phyloP scores from a whole-genome alignment of 2,113 vertebrate genomes.

The Cromileptes altivelis region DNA sequence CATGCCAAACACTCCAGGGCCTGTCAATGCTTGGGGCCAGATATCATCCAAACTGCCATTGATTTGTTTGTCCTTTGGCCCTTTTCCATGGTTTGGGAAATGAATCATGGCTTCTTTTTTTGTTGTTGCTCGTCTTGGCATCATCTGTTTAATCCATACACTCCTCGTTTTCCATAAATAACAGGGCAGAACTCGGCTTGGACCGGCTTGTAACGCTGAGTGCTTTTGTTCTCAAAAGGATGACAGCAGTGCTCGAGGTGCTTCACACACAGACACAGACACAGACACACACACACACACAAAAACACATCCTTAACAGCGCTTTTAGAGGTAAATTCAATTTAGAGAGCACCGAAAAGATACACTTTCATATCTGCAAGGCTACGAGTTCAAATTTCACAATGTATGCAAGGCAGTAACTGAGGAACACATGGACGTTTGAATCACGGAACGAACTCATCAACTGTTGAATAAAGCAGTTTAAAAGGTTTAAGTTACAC shows the following conservation, averaged over 20 bases:
- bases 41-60: conserved; percentile 81
- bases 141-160: conserved; percentile 79
- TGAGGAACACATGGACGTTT: neutral
- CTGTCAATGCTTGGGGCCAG: conserved; percentile 69
- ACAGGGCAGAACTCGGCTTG: conserved; percentile 67
- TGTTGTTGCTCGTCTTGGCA: conserved; percentile 75
- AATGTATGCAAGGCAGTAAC: neutral
- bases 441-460: conserved; percentile 42
- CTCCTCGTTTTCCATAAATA: conserved; percentile 81
- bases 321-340: conserved; percentile 65
- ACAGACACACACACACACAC: conserved; percentile 24
- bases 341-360: conserved; percentile 49
- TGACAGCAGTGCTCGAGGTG: conserved; percentile 76
- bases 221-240: conserved; percentile 76
- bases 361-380: conserved; percentile 37
- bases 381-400: conserved; percentile 47
- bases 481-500: conserved; percentile 57
- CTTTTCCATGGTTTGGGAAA: conserved; percentile 69
- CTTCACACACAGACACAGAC: conserved; percentile 39
- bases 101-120: conserved; percentile 72
- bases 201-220: conserved; percentile 62
- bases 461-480: conserved; percentile 36
- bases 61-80: conserved; percentile 81
- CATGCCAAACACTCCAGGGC: conserved; percentile 69
- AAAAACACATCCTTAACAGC: conserved; percentile 51